phyloP scores from a whole-genome alignment of 2,113 vertebrate species.

The Verasper variegatus region DNA sequence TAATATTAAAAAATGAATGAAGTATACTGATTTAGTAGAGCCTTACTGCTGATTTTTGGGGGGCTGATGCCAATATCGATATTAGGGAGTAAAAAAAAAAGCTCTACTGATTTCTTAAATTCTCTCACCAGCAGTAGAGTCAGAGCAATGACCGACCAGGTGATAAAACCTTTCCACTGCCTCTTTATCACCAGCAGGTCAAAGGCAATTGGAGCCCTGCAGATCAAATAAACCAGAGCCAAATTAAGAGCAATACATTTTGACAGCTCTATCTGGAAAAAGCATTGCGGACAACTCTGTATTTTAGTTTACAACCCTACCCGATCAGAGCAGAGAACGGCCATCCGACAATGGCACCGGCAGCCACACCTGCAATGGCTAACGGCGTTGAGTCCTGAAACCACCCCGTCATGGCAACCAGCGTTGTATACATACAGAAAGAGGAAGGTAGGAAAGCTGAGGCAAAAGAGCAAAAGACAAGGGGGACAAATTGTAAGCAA shows the following conservation, averaged over 20 bases:
- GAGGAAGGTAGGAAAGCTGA: constrained; percentile 95
- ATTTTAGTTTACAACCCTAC: constrained; percentile 76
- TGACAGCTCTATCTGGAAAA: not conserved
- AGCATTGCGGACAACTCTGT: not conserved
- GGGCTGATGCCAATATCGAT: no score
- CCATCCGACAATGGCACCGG: constrained; percentile 93
- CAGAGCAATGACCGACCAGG: constrained; percentile 88
- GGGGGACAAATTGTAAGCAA: not conserved
- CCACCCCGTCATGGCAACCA: constrained; percentile 97
- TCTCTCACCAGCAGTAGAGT: constrained; percentile 89
- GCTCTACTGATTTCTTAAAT: not conserved
- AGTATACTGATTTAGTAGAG: not conserved
- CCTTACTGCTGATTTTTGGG: no score
- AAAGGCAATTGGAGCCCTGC: constrained; percentile 92
- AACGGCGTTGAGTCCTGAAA: constrained; percentile 91
- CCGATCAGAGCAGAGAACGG: constrained; percentile 94
- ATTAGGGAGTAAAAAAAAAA: no score
- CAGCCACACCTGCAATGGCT: constrained; percentile 91
- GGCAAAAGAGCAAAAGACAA: constrained; percentile 4
- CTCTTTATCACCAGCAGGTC: constrained; percentile 90
- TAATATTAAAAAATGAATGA: not conserved
- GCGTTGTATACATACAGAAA: constrained; percentile 96
- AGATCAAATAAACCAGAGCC: not conserved
- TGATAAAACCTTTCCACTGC: constrained; percentile 91
- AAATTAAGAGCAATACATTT: not conserved